A percentile compares a stretch with the other conserved stretches of the same genome.
Evolutionary conservation across 2,888 invertebrate species (phyloP).

Genomic region (Acronicta leporina): DNA sequence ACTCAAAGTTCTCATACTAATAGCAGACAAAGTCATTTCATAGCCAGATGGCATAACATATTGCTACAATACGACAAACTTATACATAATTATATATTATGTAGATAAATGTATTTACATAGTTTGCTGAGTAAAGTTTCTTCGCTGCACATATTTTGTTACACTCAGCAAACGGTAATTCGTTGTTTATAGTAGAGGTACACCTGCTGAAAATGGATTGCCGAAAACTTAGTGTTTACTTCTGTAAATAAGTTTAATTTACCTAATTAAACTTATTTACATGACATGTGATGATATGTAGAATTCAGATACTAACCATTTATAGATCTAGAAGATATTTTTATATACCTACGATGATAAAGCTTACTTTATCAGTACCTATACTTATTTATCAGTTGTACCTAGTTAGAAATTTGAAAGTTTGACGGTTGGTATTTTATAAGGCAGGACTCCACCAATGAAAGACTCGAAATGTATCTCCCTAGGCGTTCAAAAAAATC

Average conservation of each 20-base stretch:
- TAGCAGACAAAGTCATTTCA: constrained; percentile 48
- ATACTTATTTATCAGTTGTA: too few relatives aligned
- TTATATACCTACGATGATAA: too few relatives aligned
- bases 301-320: too few relatives aligned
- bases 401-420: too few relatives aligned
- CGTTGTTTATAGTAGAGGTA: constrained; percentile 37
- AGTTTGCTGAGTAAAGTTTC: constrained; percentile 54
- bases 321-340: too few relatives aligned
- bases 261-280: too few relatives aligned
- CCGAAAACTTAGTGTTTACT: constrained; percentile 29
- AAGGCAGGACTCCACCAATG: too few relatives aligned
- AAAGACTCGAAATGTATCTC: too few relatives aligned
- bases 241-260: constrained; percentile 18
- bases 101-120: not conserved
- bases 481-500: too few relatives aligned
- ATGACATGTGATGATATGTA: too few relatives aligned
- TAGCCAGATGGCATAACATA: constrained; percentile 54
- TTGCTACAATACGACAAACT: constrained; percentile 50
- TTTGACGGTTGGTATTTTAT: too few relatives aligned
- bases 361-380: too few relatives aligned
- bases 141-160: constrained; percentile 46
- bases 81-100: constrained; percentile 12
- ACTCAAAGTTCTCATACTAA: constrained; percentile 46
- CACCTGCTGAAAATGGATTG: constrained; percentile 46
- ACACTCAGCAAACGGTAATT: constrained; percentile 39